phyloP scores from a whole-genome alignment of 2,797 vertebrate genomes.

The Enteromius thamalakanensis region DNA sequence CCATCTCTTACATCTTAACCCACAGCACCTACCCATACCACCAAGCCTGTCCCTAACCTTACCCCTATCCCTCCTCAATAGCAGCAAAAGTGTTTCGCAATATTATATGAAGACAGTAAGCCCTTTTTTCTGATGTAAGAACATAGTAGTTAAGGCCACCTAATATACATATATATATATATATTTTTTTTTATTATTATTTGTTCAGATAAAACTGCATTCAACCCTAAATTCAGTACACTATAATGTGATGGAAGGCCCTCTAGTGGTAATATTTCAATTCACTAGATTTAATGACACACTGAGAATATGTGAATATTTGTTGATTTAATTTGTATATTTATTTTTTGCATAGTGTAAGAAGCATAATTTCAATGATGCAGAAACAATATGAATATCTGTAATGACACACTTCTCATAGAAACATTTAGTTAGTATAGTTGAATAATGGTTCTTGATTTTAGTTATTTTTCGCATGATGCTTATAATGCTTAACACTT shows the following conservation, averaged over 20 bases:
- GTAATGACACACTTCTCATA: not conserved
- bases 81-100: no score
- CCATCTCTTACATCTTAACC: no score
- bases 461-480: not conserved
- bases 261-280: slow-evolving; percentile 50
- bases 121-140: no score
- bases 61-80: no score
- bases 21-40: no score
- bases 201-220: not conserved
- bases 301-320: not conserved
- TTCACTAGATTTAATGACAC: not conserved
- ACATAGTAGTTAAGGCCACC: no score
- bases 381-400: not conserved
- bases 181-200: no score
- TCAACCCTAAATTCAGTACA: not conserved
- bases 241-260: slow-evolving; percentile 42
- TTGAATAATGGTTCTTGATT: not conserved
- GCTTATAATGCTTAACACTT: not conserved
- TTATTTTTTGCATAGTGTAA: not conserved
- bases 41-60: no score
- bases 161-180: not conserved
- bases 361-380: not conserved
- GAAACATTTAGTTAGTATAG: not conserved
- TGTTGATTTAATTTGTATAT: not conserved
- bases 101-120: no score